Base-by-base conservation (phyloP, 2,888 invertebrate genomes). In the Lithodes maja region DNA sequence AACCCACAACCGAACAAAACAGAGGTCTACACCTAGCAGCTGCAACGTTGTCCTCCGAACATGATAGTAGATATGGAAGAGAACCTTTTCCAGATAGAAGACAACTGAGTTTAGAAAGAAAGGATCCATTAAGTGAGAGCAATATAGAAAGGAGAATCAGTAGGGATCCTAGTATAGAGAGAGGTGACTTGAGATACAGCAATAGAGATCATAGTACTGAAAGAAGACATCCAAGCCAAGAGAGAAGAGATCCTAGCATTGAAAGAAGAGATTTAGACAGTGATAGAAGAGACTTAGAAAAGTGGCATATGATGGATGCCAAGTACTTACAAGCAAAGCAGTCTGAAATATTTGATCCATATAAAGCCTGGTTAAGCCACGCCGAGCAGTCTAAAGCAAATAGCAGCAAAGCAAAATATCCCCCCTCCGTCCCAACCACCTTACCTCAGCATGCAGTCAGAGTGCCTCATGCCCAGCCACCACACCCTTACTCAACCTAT, bases 351-450 rank as follows among this genome's bases (percentile, higher is more conserved):
- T 81, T 53, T 68, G 88, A 89, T 71, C 52, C 61, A n/a, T 89
- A 85, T 53, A 83, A 84, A 61, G 84, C 80, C 3, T 89, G 85
- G 88, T 17, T 81, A n/a, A 85, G 53, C 17, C 17, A 52, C n/a
- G 17, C 84, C 33, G 88, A 89, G 55, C 85, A 85, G 61, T 68
- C 85, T 15, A 85, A 81, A 15, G 5, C 84, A 52, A 85, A 89
- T 17, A 85, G 88, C 54, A 84, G 82, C 74, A 75, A 79, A 68
- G 15, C 80, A 74, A 89, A 89, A 49, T 85, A 89, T 53, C 69
- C 85, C 55, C 53, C 88, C 80, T 89, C 88, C 88, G 88, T 89
- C 88, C 85, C 88, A 55, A 80, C 81, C 74, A 85, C 80, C 74
- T 82, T 85, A 89, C 88, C 88, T 85, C 88, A 88, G 54, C 88